Percentiles rank a stretch among this genome's conserved stretches.
Evolutionary conservation across 2,113 vertebrate genomes (phyloP).

Genomic region (Dendrocopos noguchii): DNA sequence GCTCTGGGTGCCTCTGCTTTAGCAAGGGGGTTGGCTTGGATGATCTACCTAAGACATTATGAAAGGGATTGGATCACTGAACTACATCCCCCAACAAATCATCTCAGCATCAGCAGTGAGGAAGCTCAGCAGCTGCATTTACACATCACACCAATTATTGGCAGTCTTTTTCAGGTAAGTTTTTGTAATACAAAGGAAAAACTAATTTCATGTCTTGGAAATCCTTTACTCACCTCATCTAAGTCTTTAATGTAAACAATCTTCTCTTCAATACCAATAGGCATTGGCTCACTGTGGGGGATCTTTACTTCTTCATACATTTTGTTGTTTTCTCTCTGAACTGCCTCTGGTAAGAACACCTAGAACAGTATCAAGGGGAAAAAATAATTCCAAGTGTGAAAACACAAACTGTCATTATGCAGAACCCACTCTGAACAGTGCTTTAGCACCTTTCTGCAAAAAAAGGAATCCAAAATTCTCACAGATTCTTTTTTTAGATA

Average conservation of each 20-base stretch:
- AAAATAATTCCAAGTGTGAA: constrained; percentile 11
- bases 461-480: background rate
- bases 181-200: background rate
- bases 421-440: background rate
- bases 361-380: constrained; percentile 62
- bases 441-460: background rate
- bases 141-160: background rate
- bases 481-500: background rate
- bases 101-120: background rate
- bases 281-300: constrained; percentile 90
- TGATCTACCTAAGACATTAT: background rate
- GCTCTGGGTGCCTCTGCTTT: too few relatives aligned
- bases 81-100: background rate
- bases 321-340: constrained; percentile 91
- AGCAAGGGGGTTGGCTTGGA: too few relatives aligned
- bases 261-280: constrained; percentile 91
- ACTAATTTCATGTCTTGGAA: background rate
- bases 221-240: constrained; percentile 86
- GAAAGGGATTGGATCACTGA: background rate
- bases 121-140: background rate
- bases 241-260: constrained; percentile 90
- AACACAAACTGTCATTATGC: background rate
- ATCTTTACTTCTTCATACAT: constrained; percentile 96
- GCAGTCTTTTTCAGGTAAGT: background rate
- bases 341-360: constrained; percentile 93